These are phyloP conservation scores for Morpho deidamia DNA, from an alignment of 2,888 invertebrate species.

Conservation along the genomic window DNA sequence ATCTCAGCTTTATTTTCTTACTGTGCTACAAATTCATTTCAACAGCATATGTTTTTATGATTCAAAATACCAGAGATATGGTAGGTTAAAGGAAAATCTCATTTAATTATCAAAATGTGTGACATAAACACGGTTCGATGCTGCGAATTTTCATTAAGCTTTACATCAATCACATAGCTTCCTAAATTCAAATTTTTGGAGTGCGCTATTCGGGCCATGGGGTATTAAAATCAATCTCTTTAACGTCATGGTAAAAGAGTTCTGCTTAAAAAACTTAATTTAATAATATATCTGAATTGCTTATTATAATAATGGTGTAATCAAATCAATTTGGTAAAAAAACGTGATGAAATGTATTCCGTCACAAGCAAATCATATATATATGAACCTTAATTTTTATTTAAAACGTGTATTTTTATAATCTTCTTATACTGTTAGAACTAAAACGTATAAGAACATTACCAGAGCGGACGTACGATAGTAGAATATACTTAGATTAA, in stretches of 20 bases:
- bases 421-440: no score
- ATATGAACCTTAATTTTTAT: no score
- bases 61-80: neutral
- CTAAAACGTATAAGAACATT: no score
- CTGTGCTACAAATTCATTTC: no score
- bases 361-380: no score
- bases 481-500: no score
- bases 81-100: neutral
- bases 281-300: neutral
- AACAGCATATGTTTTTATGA: neutral
- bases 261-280: neutral
- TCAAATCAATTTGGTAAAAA: no score
- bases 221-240: slow-evolving; percentile 2
- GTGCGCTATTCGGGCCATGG: neutral
- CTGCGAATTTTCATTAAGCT: slow-evolving; percentile 28
- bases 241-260: neutral
- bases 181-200: slow-evolving; percentile 2
- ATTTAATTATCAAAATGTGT: slow-evolving; percentile 4
- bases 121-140: slow-evolving; percentile 34
- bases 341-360: no score
- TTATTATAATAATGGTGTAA: neutral
- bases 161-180: slow-evolving; percentile 4
- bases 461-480: no score
- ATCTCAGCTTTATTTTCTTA: no score
- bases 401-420: no score